Conservation (phyloP, 2,888 invertebrate genomes). For the Troides oblongomaculatus region DNA sequence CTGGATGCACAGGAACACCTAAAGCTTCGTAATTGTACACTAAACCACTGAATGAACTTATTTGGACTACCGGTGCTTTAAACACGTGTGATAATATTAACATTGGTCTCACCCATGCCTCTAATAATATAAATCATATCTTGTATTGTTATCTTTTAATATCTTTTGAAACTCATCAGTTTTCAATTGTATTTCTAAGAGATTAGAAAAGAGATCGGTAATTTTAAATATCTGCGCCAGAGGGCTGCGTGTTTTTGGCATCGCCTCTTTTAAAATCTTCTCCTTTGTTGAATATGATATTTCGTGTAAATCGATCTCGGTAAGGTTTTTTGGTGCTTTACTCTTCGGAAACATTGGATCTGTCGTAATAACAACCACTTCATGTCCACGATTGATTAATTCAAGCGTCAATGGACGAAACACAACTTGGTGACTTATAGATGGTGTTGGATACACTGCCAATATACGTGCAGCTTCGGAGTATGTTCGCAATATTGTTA, state of each 20-base stretch:
- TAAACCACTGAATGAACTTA: constrained; percentile 43
- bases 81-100: constrained; percentile 41
- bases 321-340: constrained; percentile 40
- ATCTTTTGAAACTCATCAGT: constrained; percentile 19
- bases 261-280: constrained; percentile 27
- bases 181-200: constrained; percentile 18
- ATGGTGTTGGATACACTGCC: constrained; percentile 43
- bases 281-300: constrained; percentile 35
- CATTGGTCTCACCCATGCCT: constrained; percentile 37
- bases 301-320: constrained; percentile 48
- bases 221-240: constrained; percentile 22
- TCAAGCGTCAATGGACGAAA: constrained; percentile 45
- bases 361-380: constrained; percentile 34
- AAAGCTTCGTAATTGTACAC: constrained; percentile 33
- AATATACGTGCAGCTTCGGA: constrained; percentile 34
- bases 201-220: constrained; percentile 15
- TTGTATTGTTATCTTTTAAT: constrained; percentile 26
- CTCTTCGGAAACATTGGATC: constrained; percentile 38
- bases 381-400: constrained; percentile 51
- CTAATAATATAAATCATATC: constrained; percentile 42
- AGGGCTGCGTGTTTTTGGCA: constrained; percentile 14
- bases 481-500: background rate
- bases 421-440: constrained; percentile 46
- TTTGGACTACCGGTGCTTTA: constrained; percentile 45
- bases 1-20: constrained; percentile 40